Percentiles rank a stretch among this genome's conserved stretches.
phyloP scores from a whole-genome alignment of 2,888 invertebrate genomes.

The Mellilla xanthometata region DNA sequence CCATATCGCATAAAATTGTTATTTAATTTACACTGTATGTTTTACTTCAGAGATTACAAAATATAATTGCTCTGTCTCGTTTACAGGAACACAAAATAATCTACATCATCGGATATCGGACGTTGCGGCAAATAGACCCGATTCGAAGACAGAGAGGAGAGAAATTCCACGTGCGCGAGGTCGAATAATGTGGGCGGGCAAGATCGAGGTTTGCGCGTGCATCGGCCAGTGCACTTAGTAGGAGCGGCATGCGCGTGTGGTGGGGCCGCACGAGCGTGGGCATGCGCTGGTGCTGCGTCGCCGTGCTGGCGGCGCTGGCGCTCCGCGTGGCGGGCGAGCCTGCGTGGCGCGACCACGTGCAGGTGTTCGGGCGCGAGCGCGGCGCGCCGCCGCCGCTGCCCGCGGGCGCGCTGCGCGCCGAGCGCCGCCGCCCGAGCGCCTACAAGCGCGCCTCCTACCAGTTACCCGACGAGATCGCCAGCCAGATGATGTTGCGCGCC shows the following conservation, averaged over 20 bases:
- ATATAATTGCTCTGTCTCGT: slow-evolving; percentile 7
- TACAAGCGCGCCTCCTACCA: slow-evolving; percentile 63
- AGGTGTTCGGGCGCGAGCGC: slow-evolving; percentile 66
- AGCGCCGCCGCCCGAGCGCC: slow-evolving; percentile 60
- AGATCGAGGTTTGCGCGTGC: slow-evolving; percentile 61
- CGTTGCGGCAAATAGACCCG: slow-evolving; percentile 24
- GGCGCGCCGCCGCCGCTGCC: slow-evolving; percentile 49
- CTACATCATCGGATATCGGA: neutral
- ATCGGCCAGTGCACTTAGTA: slow-evolving; percentile 70
- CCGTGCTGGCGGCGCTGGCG: slow-evolving; percentile 70
- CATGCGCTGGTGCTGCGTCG: slow-evolving; percentile 74
- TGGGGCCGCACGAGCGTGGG: slow-evolving; percentile 60
- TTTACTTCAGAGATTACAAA: too few relatives aligned
- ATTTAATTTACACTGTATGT: too few relatives aligned
- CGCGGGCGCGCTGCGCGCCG: slow-evolving; percentile 57
- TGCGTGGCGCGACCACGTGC: slow-evolving; percentile 61
- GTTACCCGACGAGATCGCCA: slow-evolving; percentile 84
- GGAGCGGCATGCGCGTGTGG: slow-evolving; percentile 62
- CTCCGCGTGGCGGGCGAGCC: slow-evolving; percentile 67
- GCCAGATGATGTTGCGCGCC: slow-evolving; percentile 90
- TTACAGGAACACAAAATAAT: slow-evolving; percentile 17
- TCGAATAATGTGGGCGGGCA: slow-evolving; percentile 74
- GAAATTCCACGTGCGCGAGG: slow-evolving; percentile 35
- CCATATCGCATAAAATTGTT: too few relatives aligned
- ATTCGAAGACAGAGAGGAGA: slow-evolving; percentile 41